Conservation (phyloP, 1,140 invertebrate genomes). For the Schmidtea mediterranea region DNA sequence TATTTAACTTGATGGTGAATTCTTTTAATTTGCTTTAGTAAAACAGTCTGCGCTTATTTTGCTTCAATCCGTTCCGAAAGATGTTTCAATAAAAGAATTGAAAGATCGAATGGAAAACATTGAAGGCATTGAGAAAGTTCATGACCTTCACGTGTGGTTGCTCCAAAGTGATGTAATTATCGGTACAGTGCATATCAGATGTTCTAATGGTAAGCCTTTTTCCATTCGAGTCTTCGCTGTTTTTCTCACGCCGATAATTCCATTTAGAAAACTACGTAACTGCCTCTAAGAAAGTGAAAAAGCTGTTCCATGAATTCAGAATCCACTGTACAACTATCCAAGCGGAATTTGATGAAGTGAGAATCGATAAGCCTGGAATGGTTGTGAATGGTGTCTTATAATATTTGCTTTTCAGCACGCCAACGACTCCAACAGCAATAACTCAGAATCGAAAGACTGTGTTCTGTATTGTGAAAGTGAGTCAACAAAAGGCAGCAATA, state of each 20-base stretch:
- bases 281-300: conserved; percentile 17
- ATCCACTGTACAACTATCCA: conserved; percentile 36
- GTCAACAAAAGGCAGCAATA: too few relatives aligned
- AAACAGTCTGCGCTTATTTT: conserved; percentile 32
- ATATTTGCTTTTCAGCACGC: too few relatives aligned
- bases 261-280: too few relatives aligned
- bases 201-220: conserved; percentile 18
- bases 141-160: conserved; percentile 36
- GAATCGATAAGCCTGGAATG: too few relatives aligned
- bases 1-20: not conserved
- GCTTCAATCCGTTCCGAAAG: conserved; percentile 33
- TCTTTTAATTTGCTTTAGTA: conserved; percentile 20
- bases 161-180: conserved; percentile 32
- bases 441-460: too few relatives aligned
- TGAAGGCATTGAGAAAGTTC: conserved; percentile 30
- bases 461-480: too few relatives aligned
- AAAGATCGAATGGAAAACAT: conserved; percentile 28
- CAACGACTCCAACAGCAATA: too few relatives aligned
- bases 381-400: too few relatives aligned
- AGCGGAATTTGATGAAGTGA: conserved; percentile 26
- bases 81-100: conserved; percentile 29
- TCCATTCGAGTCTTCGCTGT: too few relatives aligned
- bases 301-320: conserved; percentile 32
- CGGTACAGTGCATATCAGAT: conserved; percentile 33
- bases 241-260: too few relatives aligned